Evolutionary conservation across 2,113 vertebrate species (phyloP).

Genomic region (Tachysurus vachellii): DNA sequence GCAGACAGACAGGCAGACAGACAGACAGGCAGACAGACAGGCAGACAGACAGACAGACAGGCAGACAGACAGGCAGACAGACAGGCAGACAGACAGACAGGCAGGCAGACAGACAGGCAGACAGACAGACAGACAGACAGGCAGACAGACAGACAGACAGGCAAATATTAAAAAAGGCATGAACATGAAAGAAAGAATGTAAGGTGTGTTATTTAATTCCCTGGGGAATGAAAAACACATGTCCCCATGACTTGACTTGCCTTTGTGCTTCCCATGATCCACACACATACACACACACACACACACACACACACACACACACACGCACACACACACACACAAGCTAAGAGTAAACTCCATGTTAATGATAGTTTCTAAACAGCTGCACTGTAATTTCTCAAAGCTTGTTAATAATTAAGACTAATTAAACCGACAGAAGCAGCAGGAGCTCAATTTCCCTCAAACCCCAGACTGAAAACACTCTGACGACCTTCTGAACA

Average conservation of each 20-base stretch:
- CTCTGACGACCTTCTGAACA: neutral
- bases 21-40: neutral
- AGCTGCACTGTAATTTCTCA: conserved; percentile 3
- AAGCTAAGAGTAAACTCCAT: neutral
- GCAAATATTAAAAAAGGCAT: neutral
- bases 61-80: too few species aligned
- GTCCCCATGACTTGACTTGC: neutral
- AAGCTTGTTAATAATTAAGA: conserved; percentile 9
- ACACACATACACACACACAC: neutral
- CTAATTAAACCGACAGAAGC: neutral
- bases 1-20: neutral
- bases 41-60: neutral
- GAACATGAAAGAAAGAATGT: neutral
- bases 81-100: neutral
- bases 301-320: too few species aligned
- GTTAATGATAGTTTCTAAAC: neutral
- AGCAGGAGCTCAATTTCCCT: neutral
- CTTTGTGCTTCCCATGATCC: neutral
- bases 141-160: neutral
- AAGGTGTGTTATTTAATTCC: neutral
- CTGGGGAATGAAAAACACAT: neutral
- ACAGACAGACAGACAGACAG: neutral
- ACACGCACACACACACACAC: neutral
- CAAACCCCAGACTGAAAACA: neutral
- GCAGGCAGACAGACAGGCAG: too few species aligned